Base-by-base conservation (phyloP, 2,113 vertebrate genomes). In the Acrocephalus kingi region DNA sequence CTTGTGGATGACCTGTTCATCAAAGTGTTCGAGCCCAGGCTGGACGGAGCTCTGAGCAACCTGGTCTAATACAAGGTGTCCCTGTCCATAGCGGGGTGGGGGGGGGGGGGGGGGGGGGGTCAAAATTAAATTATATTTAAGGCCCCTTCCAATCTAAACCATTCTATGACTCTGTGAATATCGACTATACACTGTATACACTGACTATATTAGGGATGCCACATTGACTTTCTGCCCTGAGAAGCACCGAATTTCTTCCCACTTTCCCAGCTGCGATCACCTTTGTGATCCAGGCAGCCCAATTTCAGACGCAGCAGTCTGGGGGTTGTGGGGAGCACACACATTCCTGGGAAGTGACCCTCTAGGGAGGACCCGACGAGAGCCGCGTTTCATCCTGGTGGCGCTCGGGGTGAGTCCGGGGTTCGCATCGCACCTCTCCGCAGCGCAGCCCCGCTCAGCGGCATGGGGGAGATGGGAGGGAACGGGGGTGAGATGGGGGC, bases 251-350 rank as follows among this genome's bases (percentile, higher is more conserved):
- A 48, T 90, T 66, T n/a, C 49, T 39, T 78, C 9, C 10, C 41
- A 2, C 35, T 39, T 52, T 30, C 31, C 33, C 24, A 10, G 13
- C 59, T 33, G 59, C 0, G 13, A 31, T 22, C 71, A 43, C 51
- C 48, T 33, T 30, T 2, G 56, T 24, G 37, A 31, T n/a, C 35
- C 69, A 3, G 2, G 2, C 37, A 37, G 77, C 56, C n/a, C 68
- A 2, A 1, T 33, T 31, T 41, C 41, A 48, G 41, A 7, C 0
- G 3, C 10, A 4, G 46, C n/a, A 45, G 25, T 21, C 10, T 33
- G 45, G 39, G 24, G 28, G 7, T 3, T 4, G 12, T 14, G 33
- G 7, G 17, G 45, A 20, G 7, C 28, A 55, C 39, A 15, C 25
- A 17, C 25, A 30, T 19, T 45, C 55, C 41, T 7, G 69, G 20